Evolutionary conservation across 92 coral and sea anemone species (phyloP), one percentile per base, ranked within the genome.

Genomic region (Chrysogorgia sp.): DNA sequence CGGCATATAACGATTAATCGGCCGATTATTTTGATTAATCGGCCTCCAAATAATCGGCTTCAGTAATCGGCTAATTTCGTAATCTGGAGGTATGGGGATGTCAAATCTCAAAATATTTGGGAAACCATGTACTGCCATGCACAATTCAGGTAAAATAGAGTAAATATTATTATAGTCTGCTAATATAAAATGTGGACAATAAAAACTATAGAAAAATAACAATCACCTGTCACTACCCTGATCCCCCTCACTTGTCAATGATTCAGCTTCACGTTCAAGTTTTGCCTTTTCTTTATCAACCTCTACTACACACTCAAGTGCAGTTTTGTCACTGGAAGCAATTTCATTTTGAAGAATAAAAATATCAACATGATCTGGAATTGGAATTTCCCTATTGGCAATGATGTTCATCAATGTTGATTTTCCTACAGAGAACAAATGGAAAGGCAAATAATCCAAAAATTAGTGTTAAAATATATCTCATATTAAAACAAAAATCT

Each of bases 221-320:
- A 12, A 14, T 14, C 83, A 91, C 97, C 92, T 89, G 10, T 94
- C 98, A 74, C 90, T 85, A n/a, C 92, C 99, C 49, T 91, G 96
- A 71, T 92, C 99, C 19, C 99, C 99, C 26, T 76, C 89, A 65
- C 89, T 91, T 25, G 97, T 79, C 40, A 96, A 77, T 64, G 85
- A 92, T 2, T 90, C 90, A 12, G 99, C 97, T 80, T 96, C 99
- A 28, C 72, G 86, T 59, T 96, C 99, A 21, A 96, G 94, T 48
- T 96, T 76, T 66, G 83, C 79, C 45, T 97, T 77, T 58, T 96
- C 99, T 63, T 91, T 91, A 70, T 96, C 90, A 76, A 96, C 99
- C 48, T 96, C 99, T 91, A 96, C 92, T 6, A 96, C 99, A 67
- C 97, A 82, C 40, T 91, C 76, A 14, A 96, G 87, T 30, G 99